Evolutionary conservation across 2,797 vertebrate species (phyloP).

Genomic region (Varecia variegata): DNA sequence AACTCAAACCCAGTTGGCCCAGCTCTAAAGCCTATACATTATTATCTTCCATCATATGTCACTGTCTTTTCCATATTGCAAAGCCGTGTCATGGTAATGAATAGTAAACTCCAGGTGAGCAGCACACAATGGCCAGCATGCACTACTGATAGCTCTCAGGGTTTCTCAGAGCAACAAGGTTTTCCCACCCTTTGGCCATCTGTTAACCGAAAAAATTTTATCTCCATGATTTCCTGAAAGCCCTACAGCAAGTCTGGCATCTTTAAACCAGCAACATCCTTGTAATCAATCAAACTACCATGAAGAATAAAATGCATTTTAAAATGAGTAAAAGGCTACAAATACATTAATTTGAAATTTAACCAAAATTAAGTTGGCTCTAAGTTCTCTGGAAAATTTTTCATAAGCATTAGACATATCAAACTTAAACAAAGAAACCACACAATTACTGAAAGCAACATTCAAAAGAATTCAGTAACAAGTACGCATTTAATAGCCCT

Average conservation of each 20-base stretch:
- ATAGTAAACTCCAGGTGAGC: background rate
- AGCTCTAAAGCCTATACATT: background rate
- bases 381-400: conserved; percentile 50
- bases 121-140: background rate
- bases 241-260: conserved; percentile 15
- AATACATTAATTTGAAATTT: conserved; percentile 48
- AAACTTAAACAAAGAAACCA: conserved; percentile 14
- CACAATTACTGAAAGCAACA: conserved; percentile 69
- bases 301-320: conserved; percentile 50
- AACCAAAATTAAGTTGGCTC: conserved; percentile 51
- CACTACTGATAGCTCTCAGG: background rate
- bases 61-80: background rate
- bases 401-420: conserved; percentile 39
- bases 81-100: background rate
- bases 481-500: conserved; percentile 65
- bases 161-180: background rate
- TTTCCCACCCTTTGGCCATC: background rate
- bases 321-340: conserved; percentile 47
- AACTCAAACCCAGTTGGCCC: background rate
- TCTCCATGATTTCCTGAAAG: conserved; percentile 4
- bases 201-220: background rate
- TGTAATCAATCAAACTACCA: conserved; percentile 47
- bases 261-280: conserved; percentile 15
- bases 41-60: background rate
- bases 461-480: conserved; percentile 60